Evolutionary conservation across 2,888 invertebrate species (phyloP).

Genomic region (Tromatobia lineatoria): DNA sequence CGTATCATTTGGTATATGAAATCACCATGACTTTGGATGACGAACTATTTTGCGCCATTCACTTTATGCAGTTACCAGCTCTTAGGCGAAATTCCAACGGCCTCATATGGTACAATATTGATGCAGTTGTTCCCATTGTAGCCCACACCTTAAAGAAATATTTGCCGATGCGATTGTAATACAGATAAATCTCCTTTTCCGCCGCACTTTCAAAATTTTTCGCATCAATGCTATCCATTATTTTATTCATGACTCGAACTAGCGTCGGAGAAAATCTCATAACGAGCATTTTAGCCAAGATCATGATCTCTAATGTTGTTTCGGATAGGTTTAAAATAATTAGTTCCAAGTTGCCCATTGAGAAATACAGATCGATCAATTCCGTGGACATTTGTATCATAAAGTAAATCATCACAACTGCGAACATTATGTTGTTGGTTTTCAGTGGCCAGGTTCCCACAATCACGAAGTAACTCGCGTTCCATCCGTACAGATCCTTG

Average conservation of each 20-base stretch:
- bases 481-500: constrained; percentile 55
- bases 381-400: constrained; percentile 51
- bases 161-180: constrained; percentile 57
- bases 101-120: constrained; percentile 44
- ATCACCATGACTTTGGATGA: constrained; percentile 21
- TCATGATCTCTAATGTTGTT: constrained; percentile 54
- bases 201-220: constrained; percentile 26
- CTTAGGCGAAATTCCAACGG: constrained; percentile 52
- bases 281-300: constrained; percentile 50
- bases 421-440: constrained; percentile 44
- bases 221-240: constrained; percentile 37
- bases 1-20: constrained; percentile 1
- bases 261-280: constrained; percentile 54
- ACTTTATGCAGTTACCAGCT: constrained; percentile 53
- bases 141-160: constrained; percentile 43
- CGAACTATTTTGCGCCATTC: constrained; percentile 6
- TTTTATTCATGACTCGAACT: constrained; percentile 25
- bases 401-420: constrained; percentile 46
- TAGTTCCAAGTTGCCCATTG: constrained; percentile 55
- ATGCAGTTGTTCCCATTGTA: constrained; percentile 22
- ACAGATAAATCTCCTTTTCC: constrained; percentile 62
- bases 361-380: constrained; percentile 38
- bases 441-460: constrained; percentile 64
- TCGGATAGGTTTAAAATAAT: constrained; percentile 54
- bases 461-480: constrained; percentile 46